Percentiles rank a stretch among this genome's conserved stretches.
phyloP scores from a whole-genome alignment of 2,888 invertebrate species.

The Erannis defoliaria region DNA sequence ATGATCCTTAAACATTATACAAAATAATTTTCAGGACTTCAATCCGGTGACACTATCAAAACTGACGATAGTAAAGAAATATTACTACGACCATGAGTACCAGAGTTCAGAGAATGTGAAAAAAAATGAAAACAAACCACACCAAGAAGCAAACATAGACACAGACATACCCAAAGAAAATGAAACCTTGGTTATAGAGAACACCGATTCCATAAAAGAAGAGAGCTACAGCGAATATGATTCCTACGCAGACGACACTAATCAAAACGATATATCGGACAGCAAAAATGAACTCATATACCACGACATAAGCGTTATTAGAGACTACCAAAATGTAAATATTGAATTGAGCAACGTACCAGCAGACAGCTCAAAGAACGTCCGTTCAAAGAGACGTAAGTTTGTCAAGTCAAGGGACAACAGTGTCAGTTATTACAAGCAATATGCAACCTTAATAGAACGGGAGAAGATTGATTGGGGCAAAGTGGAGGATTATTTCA shows the following conservation, averaged over 20 bases:
- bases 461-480: conserved; percentile 42
- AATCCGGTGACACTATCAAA: conserved; percentile 31
- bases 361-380: background rate
- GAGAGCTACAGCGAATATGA: conserved; percentile 18
- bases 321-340: background rate
- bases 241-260: conserved; percentile 11
- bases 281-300: background rate
- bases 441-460: conserved; percentile 31
- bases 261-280: background rate
- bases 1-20: too few species aligned
- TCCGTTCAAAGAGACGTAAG: conserved; percentile 24
- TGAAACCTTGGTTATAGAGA: conserved; percentile 3
- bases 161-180: background rate
- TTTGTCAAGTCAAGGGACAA: conserved; percentile 28
- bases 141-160: background rate
- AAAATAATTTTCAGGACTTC: conserved; percentile 16
- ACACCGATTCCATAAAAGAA: conserved; percentile 13
- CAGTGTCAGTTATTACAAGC: conserved; percentile 32
- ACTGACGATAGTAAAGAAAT: conserved; percentile 25
- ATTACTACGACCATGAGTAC: conserved; percentile 35
- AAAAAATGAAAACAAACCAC: background rate
- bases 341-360: background rate
- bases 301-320: background rate
- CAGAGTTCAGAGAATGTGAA: conserved; percentile 17
- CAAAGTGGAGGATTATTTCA: conserved; percentile 32